Percentiles rank a stretch among this genome's conserved stretches.
Conservation (phyloP, 1,140 invertebrate species). For the Trichomalopsis sarcophagae region DNA sequence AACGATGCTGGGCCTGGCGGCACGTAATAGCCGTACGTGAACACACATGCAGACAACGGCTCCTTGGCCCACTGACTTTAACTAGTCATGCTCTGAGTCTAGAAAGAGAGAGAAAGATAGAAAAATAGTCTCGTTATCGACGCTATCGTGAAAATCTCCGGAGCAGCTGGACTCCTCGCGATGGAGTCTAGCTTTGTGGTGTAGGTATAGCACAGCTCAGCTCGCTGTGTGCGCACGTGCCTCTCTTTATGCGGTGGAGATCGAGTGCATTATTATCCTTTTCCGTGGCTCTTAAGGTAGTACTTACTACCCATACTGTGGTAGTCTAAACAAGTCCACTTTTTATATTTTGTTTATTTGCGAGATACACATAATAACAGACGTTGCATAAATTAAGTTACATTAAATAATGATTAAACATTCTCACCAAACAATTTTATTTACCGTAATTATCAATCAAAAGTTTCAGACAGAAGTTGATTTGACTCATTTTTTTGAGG, state of each 20-base stretch:
- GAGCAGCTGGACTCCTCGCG: background rate
- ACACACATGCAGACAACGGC: conserved; percentile 7
- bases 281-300: conserved; percentile 18
- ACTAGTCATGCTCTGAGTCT: background rate
- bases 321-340: too few species aligned
- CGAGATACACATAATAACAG: too few species aligned
- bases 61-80: conserved; percentile 8
- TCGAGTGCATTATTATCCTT: conserved; percentile 13
- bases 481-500: too few species aligned
- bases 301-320: too few species aligned
- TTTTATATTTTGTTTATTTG: too few species aligned
- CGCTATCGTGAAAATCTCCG: background rate
- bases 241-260: background rate
- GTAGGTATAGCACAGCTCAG: background rate
- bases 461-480: too few species aligned
- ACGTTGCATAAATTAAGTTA: too few species aligned
- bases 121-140: conserved; percentile 37
- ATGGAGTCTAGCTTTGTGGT: background rate
- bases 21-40: conserved; percentile 6
- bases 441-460: too few species aligned
- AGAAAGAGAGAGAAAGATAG: background rate
- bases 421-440: too few species aligned
- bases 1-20: background rate
- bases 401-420: too few species aligned
- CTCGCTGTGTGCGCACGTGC: background rate